Evolutionary conservation across 2,888 invertebrate genomes (phyloP).

Genomic region (Mythimna pallens): DNA sequence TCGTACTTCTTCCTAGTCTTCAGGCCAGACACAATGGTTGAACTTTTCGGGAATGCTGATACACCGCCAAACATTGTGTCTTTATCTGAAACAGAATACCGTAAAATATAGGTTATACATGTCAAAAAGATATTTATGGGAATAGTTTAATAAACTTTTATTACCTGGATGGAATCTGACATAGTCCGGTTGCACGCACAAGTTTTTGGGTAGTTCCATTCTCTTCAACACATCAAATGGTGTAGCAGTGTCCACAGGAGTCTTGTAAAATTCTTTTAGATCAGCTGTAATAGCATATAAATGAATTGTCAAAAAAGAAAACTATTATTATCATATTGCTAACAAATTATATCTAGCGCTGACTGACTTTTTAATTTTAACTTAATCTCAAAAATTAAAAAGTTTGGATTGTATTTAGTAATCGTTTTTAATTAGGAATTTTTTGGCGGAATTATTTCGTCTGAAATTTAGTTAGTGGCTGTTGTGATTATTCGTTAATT

Average conservation of each 20-base stretch:
- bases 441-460: too few relatives aligned
- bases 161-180: slow-evolving; percentile 95
- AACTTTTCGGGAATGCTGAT: slow-evolving; percentile 96
- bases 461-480: too few relatives aligned
- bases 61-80: slow-evolving; percentile 91
- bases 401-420: not conserved
- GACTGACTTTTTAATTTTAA: not conserved
- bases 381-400: not conserved
- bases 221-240: slow-evolving; percentile 94
- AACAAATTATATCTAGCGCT: not conserved
- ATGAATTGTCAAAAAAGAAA: not conserved
- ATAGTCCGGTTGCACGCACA: slow-evolving; percentile 96
- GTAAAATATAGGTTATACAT: not conserved
- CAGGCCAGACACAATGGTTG: slow-evolving; percentile 95
- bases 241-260: slow-evolving; percentile 92
- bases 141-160: not conserved
- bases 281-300: slow-evolving; percentile 89
- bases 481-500: too few relatives aligned
- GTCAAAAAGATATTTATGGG: not conserved
- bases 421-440: too few relatives aligned
- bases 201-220: slow-evolving; percentile 95
- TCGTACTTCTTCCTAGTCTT: slow-evolving; percentile 95
- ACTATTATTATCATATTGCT: not conserved
- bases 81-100: slow-evolving; percentile 80
- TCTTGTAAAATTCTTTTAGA: slow-evolving; percentile 93